Conservation (phyloP, 2,113 vertebrate species). For the Phrynosoma blainvillii region DNA sequence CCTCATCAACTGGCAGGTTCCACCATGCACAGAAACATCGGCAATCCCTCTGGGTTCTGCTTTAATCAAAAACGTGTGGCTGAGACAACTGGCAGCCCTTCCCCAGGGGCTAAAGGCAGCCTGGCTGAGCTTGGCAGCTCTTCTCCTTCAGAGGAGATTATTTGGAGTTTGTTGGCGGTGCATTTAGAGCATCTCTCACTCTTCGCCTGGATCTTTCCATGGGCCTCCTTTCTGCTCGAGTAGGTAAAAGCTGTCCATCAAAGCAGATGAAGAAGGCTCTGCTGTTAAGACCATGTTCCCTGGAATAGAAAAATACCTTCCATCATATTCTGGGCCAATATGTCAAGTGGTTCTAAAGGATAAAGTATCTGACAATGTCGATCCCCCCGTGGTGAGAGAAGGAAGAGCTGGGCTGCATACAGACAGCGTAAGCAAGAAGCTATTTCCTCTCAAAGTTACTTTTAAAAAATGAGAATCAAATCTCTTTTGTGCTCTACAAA, state of each 20-base stretch:
- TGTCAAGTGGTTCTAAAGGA: constrained; percentile 57
- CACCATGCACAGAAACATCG: neutral
- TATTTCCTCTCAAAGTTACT: neutral
- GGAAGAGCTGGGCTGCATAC: constrained; percentile 30
- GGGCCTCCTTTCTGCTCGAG: constrained; percentile 43
- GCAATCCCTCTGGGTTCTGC: neutral
- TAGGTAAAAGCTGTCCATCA: neutral
- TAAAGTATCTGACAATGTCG: constrained; percentile 54
- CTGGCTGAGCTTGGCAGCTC: constrained; percentile 7
- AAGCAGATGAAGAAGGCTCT: constrained; percentile 50
- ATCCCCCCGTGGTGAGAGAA: constrained; percentile 53
- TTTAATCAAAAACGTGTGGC: neutral
- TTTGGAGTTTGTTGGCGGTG: neutral
- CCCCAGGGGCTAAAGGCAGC: neutral
- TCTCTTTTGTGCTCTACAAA: neutral
- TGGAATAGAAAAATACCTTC: constrained; percentile 56
- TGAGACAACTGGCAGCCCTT: neutral
- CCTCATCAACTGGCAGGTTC: neutral
- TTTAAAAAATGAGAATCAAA: neutral
- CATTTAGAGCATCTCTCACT: constrained; percentile 31
- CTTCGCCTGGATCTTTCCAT: neutral
- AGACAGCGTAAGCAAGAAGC: constrained; percentile 22
- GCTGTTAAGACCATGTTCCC: constrained; percentile 31
- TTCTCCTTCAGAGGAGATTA: constrained; percentile 40
- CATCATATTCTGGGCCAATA: constrained; percentile 54